phyloP scores from a whole-genome alignment of 1,140 invertebrate species.

The Latrodectus geometricus region DNA sequence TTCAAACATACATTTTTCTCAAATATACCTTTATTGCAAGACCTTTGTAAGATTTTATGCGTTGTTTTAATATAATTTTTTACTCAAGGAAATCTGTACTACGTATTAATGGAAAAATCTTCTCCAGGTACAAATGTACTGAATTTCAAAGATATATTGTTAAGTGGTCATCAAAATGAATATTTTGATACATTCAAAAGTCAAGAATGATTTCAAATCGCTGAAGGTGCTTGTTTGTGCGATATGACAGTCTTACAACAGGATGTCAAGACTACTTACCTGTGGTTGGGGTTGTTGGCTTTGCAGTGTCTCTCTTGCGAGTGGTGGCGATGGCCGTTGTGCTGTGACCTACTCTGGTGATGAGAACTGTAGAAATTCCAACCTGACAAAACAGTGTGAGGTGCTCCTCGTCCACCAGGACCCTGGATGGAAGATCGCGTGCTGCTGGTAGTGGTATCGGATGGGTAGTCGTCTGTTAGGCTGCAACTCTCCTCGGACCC shows the following conservation, averaged over 20 bases:
- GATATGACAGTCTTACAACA: neutral
- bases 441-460: constrained; percentile 49
- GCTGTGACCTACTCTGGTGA: constrained; percentile 17
- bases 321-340: constrained; percentile 31
- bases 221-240: neutral
- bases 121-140: no score
- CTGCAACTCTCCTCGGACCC: constrained; percentile 59
- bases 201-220: neutral
- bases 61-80: no score
- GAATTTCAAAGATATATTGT: no score
- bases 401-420: constrained; percentile 26
- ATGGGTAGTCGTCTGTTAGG: constrained; percentile 61
- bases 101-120: no score
- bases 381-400: constrained; percentile 28
- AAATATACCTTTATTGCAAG: no score
- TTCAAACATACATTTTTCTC: no score
- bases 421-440: constrained; percentile 9
- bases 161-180: no score
- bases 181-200: neutral
- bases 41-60: no score
- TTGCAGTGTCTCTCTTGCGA: constrained; percentile 42
- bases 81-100: no score
- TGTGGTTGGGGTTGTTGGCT: constrained; percentile 31
- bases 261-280: neutral
- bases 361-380: constrained; percentile 60